phyloP scores from a whole-genome alignment of 2,113 vertebrate species.

The Salvator merianae region DNA sequence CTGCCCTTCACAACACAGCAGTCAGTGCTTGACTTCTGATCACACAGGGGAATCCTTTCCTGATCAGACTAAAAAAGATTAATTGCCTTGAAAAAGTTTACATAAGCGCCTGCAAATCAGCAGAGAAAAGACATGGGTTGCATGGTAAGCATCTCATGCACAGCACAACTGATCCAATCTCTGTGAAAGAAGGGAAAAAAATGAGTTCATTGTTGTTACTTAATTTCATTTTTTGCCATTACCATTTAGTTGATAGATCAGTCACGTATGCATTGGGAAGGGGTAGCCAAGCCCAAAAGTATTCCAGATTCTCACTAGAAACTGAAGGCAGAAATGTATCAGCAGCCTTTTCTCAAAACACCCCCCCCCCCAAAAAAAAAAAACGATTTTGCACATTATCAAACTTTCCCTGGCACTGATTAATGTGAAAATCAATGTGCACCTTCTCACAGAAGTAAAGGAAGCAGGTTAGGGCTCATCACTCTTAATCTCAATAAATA shows the following conservation, averaged over 20 bases:
- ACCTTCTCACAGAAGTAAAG: conserved; percentile 20
- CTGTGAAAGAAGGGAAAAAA: conserved; percentile 24
- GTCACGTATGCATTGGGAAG: conserved; percentile 8
- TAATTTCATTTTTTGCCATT: conserved; percentile 37
- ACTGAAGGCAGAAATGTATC: neutral
- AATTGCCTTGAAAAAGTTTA: conserved; percentile 49
- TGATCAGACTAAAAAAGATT: conserved; percentile 25
- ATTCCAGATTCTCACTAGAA: conserved; percentile 21
- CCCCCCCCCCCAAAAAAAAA: conserved; percentile 2
- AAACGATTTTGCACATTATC: conserved; percentile 20
- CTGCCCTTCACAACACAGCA: conserved; percentile 22
- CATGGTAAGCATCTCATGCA: conserved; percentile 30
- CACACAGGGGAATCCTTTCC: conserved; percentile 12
- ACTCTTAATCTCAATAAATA: conserved; percentile 15
- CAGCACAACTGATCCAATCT: neutral
- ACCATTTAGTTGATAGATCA: conserved; percentile 26
- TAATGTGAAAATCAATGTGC: conserved; percentile 29
- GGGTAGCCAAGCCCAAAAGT: neutral
- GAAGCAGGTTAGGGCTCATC: conserved; percentile 11
- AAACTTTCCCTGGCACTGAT: conserved; percentile 27
- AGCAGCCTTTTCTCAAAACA: conserved; percentile 31
- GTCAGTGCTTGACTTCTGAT: conserved; percentile 13
- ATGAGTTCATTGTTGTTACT: conserved; percentile 2
- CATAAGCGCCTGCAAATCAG: conserved; percentile 15
- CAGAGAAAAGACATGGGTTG: conserved; percentile 25